Percentiles rank a stretch among this genome's conserved stretches.
Conservation (phyloP, 2,113 vertebrate genomes). For the Melanotaenia duboulayi region DNA sequence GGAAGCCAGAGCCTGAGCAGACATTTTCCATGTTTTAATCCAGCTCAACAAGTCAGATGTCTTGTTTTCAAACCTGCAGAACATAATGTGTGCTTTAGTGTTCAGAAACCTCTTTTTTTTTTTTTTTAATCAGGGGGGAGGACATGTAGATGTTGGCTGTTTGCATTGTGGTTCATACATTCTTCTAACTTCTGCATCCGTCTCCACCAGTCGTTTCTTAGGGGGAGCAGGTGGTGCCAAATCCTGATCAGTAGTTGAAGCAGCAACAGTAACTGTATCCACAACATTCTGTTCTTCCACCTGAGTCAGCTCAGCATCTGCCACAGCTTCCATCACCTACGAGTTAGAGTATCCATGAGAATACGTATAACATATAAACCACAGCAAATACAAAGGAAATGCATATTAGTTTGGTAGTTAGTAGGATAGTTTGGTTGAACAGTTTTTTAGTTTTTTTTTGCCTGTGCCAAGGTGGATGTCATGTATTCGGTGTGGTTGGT, state of each 20-base stretch:
- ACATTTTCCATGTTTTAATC: conserved; percentile 86
- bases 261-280: conserved; percentile 72
- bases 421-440: too few relatives aligned
- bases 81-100: background rate
- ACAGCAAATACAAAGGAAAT: background rate
- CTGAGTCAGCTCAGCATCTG: conserved; percentile 84
- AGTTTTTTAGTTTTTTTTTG: too few relatives aligned
- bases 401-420: too few relatives aligned
- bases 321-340: conserved; percentile 91
- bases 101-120: background rate
- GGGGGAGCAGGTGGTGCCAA: conserved; percentile 86
- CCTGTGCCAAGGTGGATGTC: too few relatives aligned
- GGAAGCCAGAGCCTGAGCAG: conserved; percentile 82
- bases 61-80: conserved; percentile 86
- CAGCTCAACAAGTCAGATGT: conserved; percentile 85
- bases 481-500: too few relatives aligned
- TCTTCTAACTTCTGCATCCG: conserved; percentile 86
- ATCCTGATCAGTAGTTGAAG: conserved; percentile 79
- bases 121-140: background rate
- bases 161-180: conserved; percentile 79
- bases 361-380: background rate
- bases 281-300: conserved; percentile 79
- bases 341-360: background rate
- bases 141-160: background rate
- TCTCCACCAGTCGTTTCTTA: conserved; percentile 89